Base-by-base conservation (phyloP, 37 sponge, comb jelly and placozoan species). In the Amphimedon queenslandica region DNA sequence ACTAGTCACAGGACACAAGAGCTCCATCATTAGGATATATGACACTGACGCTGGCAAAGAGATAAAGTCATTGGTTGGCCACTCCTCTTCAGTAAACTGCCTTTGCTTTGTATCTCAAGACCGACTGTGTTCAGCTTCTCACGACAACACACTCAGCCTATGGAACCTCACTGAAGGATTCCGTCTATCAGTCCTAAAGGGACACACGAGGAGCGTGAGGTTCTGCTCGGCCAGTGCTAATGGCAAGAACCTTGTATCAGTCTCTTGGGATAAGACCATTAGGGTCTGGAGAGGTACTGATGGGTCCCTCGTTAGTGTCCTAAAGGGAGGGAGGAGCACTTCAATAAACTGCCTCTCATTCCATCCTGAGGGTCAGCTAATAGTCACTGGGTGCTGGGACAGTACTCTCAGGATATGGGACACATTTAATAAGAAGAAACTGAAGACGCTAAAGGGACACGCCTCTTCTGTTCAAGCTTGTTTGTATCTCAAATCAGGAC, bases 361-460 rank as follows among this genome's bases (percentile, higher is more conserved):
- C 72, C 93, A 96, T 64, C 96, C 96, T 1, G 93, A 92, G 40
- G 90, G 87, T 3, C 90, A 88, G 82, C 72, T 96, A 4, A 70
- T 89, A 21, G 93, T 66, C 4, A 78, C 85, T 57, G 96, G 96
- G 1, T 76, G 87, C 35, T 96, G 96, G 96, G 93, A 96, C 72
- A 42, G 72, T 6, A 74, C 75, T 24, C 31, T 96, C 55, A 92
- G 77, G 64, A 89, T 89, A 11, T 96, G 90, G 90, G 93, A 96
- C 72, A 86, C 85, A 0, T 83, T 86, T 72, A 96, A 86, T 58
- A 60, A 66, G 67, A 92, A 89, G 75, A 81, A 77, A 64, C 58
- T 96, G 4, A 89, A 89, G 57, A 78, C 83, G 0, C 80, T 96
- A 36, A 85, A 84, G 41, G 96, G 96, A 4, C 96, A 96, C 85